A percentile compares a stretch with the other conserved stretches of the same genome.
Evolutionary conservation across 2,888 invertebrate species (phyloP).

Genomic region (Mechanitis messenoides): DNA sequence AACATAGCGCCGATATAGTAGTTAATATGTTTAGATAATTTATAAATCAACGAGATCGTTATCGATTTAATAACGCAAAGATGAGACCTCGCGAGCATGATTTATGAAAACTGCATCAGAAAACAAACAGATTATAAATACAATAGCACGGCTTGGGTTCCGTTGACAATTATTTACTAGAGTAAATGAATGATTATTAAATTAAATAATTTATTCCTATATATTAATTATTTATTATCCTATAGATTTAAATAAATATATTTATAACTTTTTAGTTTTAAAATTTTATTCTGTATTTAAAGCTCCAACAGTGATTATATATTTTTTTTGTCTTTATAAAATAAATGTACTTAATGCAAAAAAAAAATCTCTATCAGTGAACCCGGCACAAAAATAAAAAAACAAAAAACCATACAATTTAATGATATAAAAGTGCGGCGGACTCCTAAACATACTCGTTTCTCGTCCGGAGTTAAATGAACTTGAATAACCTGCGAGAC

Average conservation of each 20-base stretch:
- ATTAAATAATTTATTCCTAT: no score
- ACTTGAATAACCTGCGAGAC: constrained; percentile 54
- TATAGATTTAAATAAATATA: no score
- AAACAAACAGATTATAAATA: constrained; percentile 13
- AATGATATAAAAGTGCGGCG: constrained; percentile 24
- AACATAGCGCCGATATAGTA: constrained; percentile 19
- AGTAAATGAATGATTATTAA: no score
- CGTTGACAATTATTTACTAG: not conserved
- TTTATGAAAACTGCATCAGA: constrained; percentile 40
- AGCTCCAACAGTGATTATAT: no score
- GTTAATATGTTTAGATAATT: constrained; percentile 29
- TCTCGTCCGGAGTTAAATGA: constrained; percentile 50
- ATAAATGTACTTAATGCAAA: no score
- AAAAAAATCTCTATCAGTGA: no score
- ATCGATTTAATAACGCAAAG: constrained; percentile 45
- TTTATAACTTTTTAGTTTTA: no score
- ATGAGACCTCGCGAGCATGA: constrained; percentile 33
- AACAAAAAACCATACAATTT: not conserved
- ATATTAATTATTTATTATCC: no score
- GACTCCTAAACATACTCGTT: constrained; percentile 46
- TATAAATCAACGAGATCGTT: constrained; percentile 35
- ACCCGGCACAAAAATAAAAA: not conserved
- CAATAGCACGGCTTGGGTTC: constrained; percentile 11
- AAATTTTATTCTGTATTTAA: no score
- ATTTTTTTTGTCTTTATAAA: no score